Percentiles rank a stretch among this genome's conserved stretches.
phyloP scores from a whole-genome alignment of 92 coral and sea anemone species.

The Palythoa grandis region DNA sequence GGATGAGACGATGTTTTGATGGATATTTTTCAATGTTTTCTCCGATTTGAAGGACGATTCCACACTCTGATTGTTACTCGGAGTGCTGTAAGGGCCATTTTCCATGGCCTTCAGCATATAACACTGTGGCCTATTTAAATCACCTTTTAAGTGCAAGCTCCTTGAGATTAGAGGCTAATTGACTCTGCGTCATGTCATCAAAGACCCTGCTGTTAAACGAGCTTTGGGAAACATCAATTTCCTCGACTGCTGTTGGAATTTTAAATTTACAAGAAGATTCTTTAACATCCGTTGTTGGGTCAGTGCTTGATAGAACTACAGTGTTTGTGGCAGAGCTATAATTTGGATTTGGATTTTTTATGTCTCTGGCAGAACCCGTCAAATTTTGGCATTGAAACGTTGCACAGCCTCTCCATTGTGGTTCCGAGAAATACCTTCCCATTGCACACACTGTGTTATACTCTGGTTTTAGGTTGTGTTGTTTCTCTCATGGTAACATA shows the following conservation, averaged over 20 bases:
- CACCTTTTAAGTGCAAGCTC: slow-evolving; percentile 28
- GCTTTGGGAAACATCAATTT: too few species aligned
- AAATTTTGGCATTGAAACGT: slow-evolving; percentile 7
- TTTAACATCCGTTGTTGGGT: not conserved
- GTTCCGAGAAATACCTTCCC: slow-evolving; percentile 10
- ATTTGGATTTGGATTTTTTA: not conserved
- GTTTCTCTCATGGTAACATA: slow-evolving; percentile 2
- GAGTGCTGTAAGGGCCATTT: slow-evolving; percentile 14
- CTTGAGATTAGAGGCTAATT: slow-evolving; percentile 3
- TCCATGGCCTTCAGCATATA: slow-evolving; percentile 19
- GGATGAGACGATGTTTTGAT: slow-evolving; percentile 23
- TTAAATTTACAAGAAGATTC: not conserved
- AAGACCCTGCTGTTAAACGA: too few species aligned
- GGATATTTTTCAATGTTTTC: slow-evolving; percentile 3
- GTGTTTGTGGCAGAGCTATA: slow-evolving; percentile 17
- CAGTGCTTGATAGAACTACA: not conserved
- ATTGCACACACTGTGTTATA: not conserved
- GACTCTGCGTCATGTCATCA: not conserved
- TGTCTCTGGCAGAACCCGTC: slow-evolving; percentile 19
- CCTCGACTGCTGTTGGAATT: too few species aligned
- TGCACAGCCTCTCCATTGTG: slow-evolving; percentile 25
- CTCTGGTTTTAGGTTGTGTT: not conserved
- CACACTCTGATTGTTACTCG: slow-evolving; percentile 23
- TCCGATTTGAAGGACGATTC: slow-evolving; percentile 25
- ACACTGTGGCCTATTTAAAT: not conserved